phyloP scores from a whole-genome alignment of 2,797 vertebrate species.

The Darevskia mixta region DNA sequence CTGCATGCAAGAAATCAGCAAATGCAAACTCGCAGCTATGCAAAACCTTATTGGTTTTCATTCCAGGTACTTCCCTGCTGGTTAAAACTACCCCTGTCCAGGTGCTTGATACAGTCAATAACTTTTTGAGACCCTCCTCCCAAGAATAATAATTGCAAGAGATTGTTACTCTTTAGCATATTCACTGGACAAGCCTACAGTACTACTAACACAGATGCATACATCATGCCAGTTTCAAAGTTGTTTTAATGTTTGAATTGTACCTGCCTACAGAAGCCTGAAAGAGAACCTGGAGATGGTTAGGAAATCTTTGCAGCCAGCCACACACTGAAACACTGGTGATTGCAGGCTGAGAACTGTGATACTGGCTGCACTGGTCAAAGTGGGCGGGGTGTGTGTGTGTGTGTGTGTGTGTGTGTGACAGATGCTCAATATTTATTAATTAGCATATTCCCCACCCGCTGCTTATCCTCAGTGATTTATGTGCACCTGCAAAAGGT shows the following conservation, averaged over 20 bases:
- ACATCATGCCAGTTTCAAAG: constrained; percentile 29
- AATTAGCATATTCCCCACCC: too few relatives aligned
- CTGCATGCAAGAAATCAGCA: neutral
- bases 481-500: neutral
- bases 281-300: neutral
- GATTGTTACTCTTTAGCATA: neutral
- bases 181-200: constrained; percentile 51
- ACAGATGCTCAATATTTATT: neutral
- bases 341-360: neutral
- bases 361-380: neutral
- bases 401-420: too few relatives aligned
- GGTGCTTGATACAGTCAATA: neutral
- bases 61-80: too few relatives aligned
- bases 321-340: neutral
- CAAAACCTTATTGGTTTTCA: neutral
- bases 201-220: neutral
- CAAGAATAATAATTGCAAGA: neutral
- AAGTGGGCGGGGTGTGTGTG: neutral
- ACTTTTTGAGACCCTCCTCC: neutral
- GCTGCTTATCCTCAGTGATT: too few relatives aligned
- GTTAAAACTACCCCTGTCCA: neutral
- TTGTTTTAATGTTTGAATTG: neutral
- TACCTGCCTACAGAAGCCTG: constrained; percentile 20
- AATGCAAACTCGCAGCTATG: neutral
- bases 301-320: neutral